Conservation (phyloP, 2,888 invertebrate species). For the Andrena haemorrhoa region DNA sequence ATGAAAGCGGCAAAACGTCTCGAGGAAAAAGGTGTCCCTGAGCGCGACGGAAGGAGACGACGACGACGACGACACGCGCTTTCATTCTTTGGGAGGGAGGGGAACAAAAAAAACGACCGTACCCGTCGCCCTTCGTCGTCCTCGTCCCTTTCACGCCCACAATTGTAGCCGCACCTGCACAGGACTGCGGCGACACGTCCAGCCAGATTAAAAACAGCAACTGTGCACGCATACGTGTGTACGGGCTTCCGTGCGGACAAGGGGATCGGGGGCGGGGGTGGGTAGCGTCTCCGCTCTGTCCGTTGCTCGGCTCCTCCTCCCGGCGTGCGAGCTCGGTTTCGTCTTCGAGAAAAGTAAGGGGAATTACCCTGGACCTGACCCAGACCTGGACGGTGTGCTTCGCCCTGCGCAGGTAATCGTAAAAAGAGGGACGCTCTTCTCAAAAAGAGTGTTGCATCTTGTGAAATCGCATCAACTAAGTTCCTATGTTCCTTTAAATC, state of each 20-base stretch:
- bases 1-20: conserved; percentile 83
- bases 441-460: conserved; percentile 65
- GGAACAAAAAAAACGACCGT: conserved; percentile 32
- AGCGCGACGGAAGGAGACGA: conserved; percentile 64
- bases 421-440: conserved; percentile 68
- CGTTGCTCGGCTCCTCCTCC: neutral
- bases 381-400: conserved; percentile 5
- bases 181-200: conserved; percentile 56
- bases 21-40: conserved; percentile 71
- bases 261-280: neutral
- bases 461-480: conserved; percentile 84
- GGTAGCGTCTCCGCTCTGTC: neutral
- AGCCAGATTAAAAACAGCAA: conserved; percentile 37
- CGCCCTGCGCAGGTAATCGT: conserved; percentile 61
- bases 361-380: neutral
- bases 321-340: neutral
- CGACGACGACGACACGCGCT: conserved; percentile 52
- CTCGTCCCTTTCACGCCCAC: conserved; percentile 60
- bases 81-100: conserved; percentile 50
- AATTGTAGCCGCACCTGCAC: conserved; percentile 60
- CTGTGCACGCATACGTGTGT: conserved; percentile 6
- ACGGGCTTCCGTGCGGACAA: neutral
- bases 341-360: conserved; percentile 13
- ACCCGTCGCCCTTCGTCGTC: conserved; percentile 60
- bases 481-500: conserved; percentile 75